phyloP scores from a whole-genome alignment of 2,113 vertebrate genomes.

The Zosterops japonicus region DNA sequence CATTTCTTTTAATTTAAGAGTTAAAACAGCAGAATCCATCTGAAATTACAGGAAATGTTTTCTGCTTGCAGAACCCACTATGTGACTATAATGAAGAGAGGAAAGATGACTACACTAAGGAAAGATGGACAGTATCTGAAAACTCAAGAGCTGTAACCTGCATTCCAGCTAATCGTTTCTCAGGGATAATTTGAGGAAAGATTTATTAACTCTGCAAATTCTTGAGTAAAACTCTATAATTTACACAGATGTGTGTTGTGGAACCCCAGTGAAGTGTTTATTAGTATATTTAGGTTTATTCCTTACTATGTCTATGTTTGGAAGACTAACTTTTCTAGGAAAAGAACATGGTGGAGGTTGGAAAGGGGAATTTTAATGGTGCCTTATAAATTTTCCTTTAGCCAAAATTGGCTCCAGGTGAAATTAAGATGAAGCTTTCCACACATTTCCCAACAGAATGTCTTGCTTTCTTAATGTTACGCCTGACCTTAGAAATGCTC shows the following conservation, averaged over 20 bases:
- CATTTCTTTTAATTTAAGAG: background rate
- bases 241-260: background rate
- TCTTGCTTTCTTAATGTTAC: background rate
- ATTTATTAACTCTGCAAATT: background rate
- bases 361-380: background rate
- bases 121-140: background rate
- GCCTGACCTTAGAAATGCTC: background rate
- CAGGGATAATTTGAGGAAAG: background rate
- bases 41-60: background rate
- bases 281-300: background rate
- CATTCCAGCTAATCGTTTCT: background rate
- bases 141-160: background rate
- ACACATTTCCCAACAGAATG: background rate
- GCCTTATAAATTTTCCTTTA: background rate
- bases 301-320: background rate
- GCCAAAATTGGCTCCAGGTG: background rate
- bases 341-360: background rate
- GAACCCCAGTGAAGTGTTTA: background rate
- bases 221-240: background rate
- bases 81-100: background rate
- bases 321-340: background rate
- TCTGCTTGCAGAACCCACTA: background rate
- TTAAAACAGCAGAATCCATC: background rate
- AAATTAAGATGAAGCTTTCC: slow-evolving; percentile 6
- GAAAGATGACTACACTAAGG: background rate